Conservation (phyloP, 2,113 vertebrate species). For the Mus musculus region DNA sequence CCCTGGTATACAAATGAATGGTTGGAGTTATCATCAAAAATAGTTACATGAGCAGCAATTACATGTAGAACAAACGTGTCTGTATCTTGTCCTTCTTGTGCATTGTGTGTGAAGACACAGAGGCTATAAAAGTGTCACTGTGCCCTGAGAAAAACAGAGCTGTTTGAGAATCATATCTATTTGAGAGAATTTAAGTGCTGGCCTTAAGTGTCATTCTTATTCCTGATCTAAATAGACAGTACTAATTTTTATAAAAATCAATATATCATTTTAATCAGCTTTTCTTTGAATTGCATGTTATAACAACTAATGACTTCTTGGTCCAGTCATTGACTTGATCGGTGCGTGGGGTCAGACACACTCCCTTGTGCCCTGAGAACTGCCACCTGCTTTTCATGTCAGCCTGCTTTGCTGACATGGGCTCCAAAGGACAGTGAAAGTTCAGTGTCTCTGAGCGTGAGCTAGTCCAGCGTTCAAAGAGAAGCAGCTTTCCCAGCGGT, state of each 20-base stretch:
- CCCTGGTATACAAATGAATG: neutral
- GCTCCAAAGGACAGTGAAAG: conserved; percentile 61
- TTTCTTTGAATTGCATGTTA: neutral
- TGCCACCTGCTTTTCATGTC: neutral
- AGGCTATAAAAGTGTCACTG: neutral
- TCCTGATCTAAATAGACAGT: neutral
- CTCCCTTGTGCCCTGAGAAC: conserved; percentile 66
- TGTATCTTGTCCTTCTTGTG: neutral
- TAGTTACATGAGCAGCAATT: neutral
- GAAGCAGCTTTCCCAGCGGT: conserved; percentile 65
- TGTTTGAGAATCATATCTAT: conserved; percentile 1
- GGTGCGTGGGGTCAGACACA: neutral
- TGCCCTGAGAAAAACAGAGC: neutral
- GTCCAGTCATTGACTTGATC: conserved; percentile 45
- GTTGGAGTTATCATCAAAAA: neutral
- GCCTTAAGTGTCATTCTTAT: conserved; percentile 20
- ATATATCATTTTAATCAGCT: neutral
- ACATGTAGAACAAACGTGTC: neutral
- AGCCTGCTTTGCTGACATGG: conserved; percentile 58
- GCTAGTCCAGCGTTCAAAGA: conserved; percentile 62
- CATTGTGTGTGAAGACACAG: neutral
- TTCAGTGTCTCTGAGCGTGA: conserved; percentile 58
- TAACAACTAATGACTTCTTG: neutral
- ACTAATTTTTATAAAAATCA: neutral
- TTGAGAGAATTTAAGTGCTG: conserved; percentile 27